Base-by-base conservation (phyloP, 2,797 vertebrate species). In the Momotus momota region DNA sequence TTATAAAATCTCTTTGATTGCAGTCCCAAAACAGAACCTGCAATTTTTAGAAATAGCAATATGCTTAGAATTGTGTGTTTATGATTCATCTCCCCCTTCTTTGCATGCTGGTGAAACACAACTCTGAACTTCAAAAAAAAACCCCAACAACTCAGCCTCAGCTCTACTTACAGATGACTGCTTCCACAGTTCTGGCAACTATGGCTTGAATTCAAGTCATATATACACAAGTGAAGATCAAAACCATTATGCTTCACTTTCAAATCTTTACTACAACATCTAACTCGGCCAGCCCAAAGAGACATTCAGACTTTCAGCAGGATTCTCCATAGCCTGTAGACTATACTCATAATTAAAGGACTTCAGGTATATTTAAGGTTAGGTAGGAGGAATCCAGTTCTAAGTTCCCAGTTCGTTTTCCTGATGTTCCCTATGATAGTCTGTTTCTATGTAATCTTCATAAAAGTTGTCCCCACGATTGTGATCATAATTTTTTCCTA, bases 131-230 rank as follows among this genome's bases (percentile, higher is more conserved):
- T 57, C 4, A 4, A 35, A 64, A 52, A 66, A 12, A 15, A 2
- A 1, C 7, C 2, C 8, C 31, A 69, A 29, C 4, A 35, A n/a
- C 7, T 2, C 19, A 40, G 8, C 5, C 7, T 2, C 16, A 45
- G 9, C 5, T 25, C 21, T 54, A 41, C 25, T 82, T 80, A 67
- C 19, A 55, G 14, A 54, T 41, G 0, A 67, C 15, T 29, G 54
- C 54, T 55, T 55, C 54, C 54, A 75, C 33, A 80, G 45, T 43
- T 80, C 26, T 67, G 26, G 12, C 33, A 92, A 22, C 14, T 33
- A 16, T 33, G 13, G 9, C 35, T 67, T 58, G n/a, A 77, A 64
- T 38, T 81, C 33, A 62, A 52, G 22, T 20, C 33, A 62, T 8
- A 31, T 2, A 67, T 6, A 60, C 17, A 25, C 8, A 70, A 26